A percentile compares a stretch with the other conserved stretches of the same genome.
These are phyloP conservation scores for Heterocephalus glaber DNA, from an alignment of 2,113 vertebrate species.

Conservation along the genomic window DNA sequence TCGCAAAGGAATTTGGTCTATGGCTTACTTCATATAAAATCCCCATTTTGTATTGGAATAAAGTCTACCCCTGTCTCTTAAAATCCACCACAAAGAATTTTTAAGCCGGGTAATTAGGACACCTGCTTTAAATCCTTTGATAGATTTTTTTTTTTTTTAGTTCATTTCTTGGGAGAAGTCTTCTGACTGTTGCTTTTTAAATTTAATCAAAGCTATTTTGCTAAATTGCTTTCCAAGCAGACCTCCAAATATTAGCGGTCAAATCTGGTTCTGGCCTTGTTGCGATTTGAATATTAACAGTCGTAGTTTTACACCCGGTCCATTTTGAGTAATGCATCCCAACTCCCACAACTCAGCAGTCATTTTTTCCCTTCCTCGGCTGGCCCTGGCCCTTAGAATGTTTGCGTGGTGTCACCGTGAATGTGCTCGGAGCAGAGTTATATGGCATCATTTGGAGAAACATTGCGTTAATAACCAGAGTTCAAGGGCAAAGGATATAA, in stretches of 20 bases:
- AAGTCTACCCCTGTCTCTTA: background rate
- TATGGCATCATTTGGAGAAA: constrained; percentile 91
- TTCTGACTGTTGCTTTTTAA: constrained; percentile 26
- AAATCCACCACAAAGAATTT: background rate
- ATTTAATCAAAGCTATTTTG: constrained; percentile 58
- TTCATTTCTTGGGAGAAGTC: constrained; percentile 49
- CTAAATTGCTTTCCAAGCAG: constrained; percentile 48
- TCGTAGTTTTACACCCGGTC: constrained; percentile 71
- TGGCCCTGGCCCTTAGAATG: constrained; percentile 81
- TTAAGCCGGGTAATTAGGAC: background rate
- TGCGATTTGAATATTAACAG: constrained; percentile 65
- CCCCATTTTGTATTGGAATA: background rate
- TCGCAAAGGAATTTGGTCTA: background rate
- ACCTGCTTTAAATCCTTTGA: constrained; percentile 39
- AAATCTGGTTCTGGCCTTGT: background rate
- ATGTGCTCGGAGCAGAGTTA: constrained; percentile 89
- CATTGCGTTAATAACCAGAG: constrained; percentile 92
- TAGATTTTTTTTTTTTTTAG: background rate
- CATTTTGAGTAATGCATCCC: constrained; percentile 79
- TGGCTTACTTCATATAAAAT: background rate
- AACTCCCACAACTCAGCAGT: constrained; percentile 76
- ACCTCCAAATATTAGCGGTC: constrained; percentile 32
- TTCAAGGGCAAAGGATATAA: constrained; percentile 94
- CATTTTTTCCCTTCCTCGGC: constrained; percentile 59
- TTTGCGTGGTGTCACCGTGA: constrained; percentile 85